Evolutionary conservation across 2,113 vertebrate species (phyloP).

Genomic region (Melanerpes aurifrons): DNA sequence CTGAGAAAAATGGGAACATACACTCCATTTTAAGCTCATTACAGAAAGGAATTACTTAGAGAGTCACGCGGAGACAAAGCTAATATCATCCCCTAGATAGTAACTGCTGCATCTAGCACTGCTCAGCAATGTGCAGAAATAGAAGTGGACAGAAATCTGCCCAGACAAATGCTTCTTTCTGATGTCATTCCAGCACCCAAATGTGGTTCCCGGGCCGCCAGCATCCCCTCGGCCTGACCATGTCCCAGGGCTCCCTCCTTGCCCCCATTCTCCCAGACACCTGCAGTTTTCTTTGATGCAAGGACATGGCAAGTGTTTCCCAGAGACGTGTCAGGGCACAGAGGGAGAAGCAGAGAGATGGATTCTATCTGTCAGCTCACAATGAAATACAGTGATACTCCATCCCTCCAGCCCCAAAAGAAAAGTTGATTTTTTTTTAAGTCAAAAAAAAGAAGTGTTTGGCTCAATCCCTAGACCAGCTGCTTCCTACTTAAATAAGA

Average conservation of each 20-base stretch:
- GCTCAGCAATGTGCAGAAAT: slow-evolving; percentile 58
- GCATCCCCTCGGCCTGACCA: background rate
- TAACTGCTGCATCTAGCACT: slow-evolving; percentile 14
- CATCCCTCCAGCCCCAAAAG: background rate
- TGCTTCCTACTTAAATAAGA: slow-evolving; percentile 69
- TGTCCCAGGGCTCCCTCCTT: background rate
- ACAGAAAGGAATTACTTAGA: slow-evolving; percentile 31
- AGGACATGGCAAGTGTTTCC: background rate
- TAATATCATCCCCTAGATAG: slow-evolving; percentile 28
- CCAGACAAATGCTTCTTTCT: slow-evolving; percentile 17
- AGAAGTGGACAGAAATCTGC: slow-evolving; percentile 19
- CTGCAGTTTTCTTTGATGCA: slow-evolving; percentile 51
- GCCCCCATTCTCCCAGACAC: background rate
- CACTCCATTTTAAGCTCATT: slow-evolving; percentile 38
- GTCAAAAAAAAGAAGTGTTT: slow-evolving; percentile 38
- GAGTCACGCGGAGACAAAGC: background rate
- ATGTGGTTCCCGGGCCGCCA: background rate
- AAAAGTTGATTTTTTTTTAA: slow-evolving; percentile 29
- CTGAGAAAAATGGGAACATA: slow-evolving; percentile 53
- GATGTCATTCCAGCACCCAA: background rate
- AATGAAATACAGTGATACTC: slow-evolving; percentile 34
- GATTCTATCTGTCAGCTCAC: slow-evolving; percentile 29
- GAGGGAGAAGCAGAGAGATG: slow-evolving; percentile 24
- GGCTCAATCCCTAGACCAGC: slow-evolving; percentile 55
- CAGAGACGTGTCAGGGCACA: slow-evolving; percentile 20